phyloP scores from a whole-genome alignment of 2,797 vertebrate species.

The Tarsius wallacei region DNA sequence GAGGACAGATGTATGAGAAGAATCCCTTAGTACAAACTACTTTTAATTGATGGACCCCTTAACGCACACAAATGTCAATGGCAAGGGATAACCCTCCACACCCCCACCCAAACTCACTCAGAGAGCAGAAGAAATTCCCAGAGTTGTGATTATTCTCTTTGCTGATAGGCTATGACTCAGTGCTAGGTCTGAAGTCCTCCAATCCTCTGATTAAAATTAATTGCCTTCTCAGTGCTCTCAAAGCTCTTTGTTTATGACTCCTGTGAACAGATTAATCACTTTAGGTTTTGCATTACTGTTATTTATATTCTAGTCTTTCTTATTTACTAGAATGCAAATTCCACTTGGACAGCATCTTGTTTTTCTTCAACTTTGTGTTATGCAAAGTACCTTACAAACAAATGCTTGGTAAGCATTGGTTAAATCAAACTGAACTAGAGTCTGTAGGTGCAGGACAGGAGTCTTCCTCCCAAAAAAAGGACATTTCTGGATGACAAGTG shows the following conservation, averaged over 20 bases:
- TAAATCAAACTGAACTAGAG: constrained; percentile 7
- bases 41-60: not conserved
- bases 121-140: not conserved
- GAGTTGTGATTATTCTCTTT: constrained; percentile 9
- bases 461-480: not conserved
- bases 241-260: constrained; percentile 70
- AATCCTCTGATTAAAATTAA: constrained; percentile 71
- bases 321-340: constrained; percentile 51
- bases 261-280: constrained; percentile 65
- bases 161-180: constrained; percentile 8
- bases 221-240: not conserved
- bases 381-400: not conserved
- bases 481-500: not conserved
- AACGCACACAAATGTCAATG: not conserved
- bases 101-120: not conserved
- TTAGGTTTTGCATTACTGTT: constrained; percentile 59
- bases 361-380: constrained; percentile 31
- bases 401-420: not conserved
- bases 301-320: constrained; percentile 69
- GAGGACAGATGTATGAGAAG: not conserved
- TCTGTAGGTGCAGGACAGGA: not conserved
- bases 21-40: not conserved
- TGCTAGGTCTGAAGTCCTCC: constrained; percentile 20
- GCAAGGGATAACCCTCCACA: not conserved
- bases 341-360: constrained; percentile 28